Evolutionary conservation across 2,888 invertebrate genomes (phyloP).

Genomic region (Nasonia oneida): DNA sequence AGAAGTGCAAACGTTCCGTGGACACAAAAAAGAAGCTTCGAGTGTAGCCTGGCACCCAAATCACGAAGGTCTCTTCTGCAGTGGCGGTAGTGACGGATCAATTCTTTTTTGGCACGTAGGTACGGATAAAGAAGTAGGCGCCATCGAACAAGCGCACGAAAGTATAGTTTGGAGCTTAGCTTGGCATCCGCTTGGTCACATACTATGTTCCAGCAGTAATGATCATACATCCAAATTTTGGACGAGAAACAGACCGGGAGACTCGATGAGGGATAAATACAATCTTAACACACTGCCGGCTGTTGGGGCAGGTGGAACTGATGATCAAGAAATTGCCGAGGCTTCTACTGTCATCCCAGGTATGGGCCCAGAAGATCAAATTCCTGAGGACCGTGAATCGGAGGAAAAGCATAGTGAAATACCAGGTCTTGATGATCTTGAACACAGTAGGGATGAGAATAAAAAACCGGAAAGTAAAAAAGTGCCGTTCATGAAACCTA

Average conservation of each 20-base stretch:
- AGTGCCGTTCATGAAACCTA: slow-evolving; percentile 97
- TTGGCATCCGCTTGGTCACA: slow-evolving; percentile 99
- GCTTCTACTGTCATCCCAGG: slow-evolving; percentile 94
- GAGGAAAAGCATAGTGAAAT: slow-evolving; percentile 82
- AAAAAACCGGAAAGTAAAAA: slow-evolving; percentile 86
- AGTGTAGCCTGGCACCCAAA: slow-evolving; percentile 99
- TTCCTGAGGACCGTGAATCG: slow-evolving; percentile 81
- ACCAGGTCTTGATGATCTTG: slow-evolving; percentile 91
- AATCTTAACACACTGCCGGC: slow-evolving; percentile 95
- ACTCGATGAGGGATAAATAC: slow-evolving; percentile 98
- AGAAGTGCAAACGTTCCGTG: slow-evolving; percentile 98
- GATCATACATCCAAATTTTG: slow-evolving; percentile 99
- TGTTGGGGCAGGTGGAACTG: slow-evolving; percentile 84
- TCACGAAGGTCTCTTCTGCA: slow-evolving; percentile 98
- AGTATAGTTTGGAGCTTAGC: slow-evolving; percentile 99
- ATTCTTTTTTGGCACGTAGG: slow-evolving; percentile 99
- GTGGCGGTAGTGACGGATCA: slow-evolving; percentile 99
- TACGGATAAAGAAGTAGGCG: slow-evolving; percentile 98
- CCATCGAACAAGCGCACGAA: slow-evolving; percentile 99
- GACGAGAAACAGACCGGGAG: slow-evolving; percentile 99
- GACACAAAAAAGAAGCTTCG: slow-evolving; percentile 99
- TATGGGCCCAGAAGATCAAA: slow-evolving; percentile 98
- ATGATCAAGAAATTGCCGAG: slow-evolving; percentile 86
- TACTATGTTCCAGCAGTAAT: slow-evolving; percentile 99
- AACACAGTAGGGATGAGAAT: slow-evolving; percentile 85